phyloP scores from a whole-genome alignment of 2,888 invertebrate genomes.

The Pyralis farinalis region DNA sequence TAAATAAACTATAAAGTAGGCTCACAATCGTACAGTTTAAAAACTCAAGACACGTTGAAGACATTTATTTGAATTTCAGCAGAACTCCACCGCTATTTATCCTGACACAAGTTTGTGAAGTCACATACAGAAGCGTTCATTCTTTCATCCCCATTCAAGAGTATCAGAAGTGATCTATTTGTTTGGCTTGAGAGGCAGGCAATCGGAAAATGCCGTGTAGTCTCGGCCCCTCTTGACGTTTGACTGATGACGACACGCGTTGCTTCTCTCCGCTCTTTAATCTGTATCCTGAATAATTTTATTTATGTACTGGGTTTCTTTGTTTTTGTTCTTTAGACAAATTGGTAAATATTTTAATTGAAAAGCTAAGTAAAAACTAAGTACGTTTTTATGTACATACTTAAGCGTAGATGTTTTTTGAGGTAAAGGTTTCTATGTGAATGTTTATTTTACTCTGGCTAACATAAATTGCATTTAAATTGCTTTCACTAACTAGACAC shows the following conservation, averaged over 20 bases:
- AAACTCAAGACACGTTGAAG: slow-evolving; percentile 6
- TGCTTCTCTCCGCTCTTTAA: slow-evolving; percentile 19
- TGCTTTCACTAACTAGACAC: too few species aligned
- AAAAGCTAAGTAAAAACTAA: too few species aligned
- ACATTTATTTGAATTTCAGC: slow-evolving; percentile 8
- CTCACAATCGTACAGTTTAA: neutral
- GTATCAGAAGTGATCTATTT: slow-evolving; percentile 52
- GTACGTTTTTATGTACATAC: too few species aligned
- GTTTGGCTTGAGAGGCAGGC: slow-evolving; percentile 51
- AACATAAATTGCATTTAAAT: too few species aligned
- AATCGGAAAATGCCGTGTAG: slow-evolving; percentile 61
- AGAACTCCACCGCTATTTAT: slow-evolving; percentile 6
- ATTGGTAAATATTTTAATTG: too few species aligned
- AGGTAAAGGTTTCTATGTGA: too few species aligned
- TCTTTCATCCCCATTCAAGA: slow-evolving; percentile 32
- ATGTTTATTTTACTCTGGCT: too few species aligned
- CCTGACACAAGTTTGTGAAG: slow-evolving; percentile 2
- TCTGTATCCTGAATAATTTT: slow-evolving; percentile 9
- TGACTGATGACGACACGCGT: slow-evolving; percentile 52
- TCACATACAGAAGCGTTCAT: slow-evolving; percentile 14
- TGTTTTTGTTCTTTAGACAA: too few species aligned
- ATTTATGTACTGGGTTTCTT: too few species aligned
- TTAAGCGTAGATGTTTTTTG: too few species aligned
- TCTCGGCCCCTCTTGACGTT: slow-evolving; percentile 60
- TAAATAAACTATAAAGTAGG: neutral